Conservation (phyloP, 1,140 invertebrate genomes). For the Branchinecta lynchi region DNA sequence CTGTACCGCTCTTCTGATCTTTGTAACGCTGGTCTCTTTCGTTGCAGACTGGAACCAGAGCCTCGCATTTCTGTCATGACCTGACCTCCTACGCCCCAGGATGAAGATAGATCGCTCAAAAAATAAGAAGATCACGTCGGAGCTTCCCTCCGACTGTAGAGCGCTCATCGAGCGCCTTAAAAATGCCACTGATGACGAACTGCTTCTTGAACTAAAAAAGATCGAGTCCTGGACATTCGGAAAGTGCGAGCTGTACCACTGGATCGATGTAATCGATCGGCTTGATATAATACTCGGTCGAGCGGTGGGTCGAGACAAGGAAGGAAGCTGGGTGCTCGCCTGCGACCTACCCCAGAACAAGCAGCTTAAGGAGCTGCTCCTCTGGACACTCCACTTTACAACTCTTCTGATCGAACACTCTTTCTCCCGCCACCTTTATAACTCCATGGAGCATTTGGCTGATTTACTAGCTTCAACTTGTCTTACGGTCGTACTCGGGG, state of each 20-base stretch:
- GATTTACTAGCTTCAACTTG: constrained; percentile 66
- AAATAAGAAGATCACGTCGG: background rate
- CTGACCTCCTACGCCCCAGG: background rate
- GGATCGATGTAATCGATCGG: constrained; percentile 70
- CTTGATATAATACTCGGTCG: constrained; percentile 66
- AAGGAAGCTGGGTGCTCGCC: constrained; percentile 56
- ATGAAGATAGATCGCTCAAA: constrained; percentile 2
- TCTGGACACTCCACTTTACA: constrained; percentile 66
- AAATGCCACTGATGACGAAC: constrained; percentile 48
- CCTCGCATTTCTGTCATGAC: constrained; percentile 10
- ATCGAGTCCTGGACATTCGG: constrained; percentile 75
- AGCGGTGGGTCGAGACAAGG: constrained; percentile 45
- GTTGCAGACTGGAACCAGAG: constrained; percentile 2
- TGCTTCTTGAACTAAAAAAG: constrained; percentile 52
- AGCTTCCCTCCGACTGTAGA: constrained; percentile 55
- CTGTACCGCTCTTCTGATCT: background rate
- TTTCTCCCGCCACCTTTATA: constrained; percentile 76
- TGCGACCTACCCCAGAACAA: constrained; percentile 53
- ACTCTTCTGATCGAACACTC: constrained; percentile 76
- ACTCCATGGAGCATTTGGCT: constrained; percentile 75
- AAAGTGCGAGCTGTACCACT: constrained; percentile 80
- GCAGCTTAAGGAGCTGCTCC: constrained; percentile 55
- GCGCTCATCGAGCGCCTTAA: constrained; percentile 59
- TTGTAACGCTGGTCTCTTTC: background rate
- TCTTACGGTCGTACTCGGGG: constrained; percentile 70